phyloP scores from a whole-genome alignment of 2,797 vertebrate species.

The Myripristis murdjan region DNA sequence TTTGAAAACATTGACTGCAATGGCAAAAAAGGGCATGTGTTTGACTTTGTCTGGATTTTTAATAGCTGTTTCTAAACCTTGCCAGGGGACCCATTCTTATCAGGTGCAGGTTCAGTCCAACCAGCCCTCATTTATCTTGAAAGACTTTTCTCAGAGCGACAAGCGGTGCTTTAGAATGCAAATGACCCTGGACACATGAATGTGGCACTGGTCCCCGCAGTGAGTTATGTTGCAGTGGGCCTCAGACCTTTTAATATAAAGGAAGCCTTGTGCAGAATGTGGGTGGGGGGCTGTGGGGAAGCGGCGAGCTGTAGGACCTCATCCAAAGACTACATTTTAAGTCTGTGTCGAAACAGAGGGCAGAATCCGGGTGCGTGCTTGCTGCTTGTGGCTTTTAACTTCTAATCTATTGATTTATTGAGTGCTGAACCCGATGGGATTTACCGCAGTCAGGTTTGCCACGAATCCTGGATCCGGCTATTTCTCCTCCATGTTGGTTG shows the following conservation, averaged over 20 bases:
- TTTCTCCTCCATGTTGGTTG: slow-evolving; percentile 92
- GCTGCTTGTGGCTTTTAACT: slow-evolving; percentile 33
- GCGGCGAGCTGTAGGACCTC: background rate
- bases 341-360: background rate
- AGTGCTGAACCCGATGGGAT: slow-evolving; percentile 41
- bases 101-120: slow-evolving; percentile 78
- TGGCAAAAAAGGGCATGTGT: slow-evolving; percentile 63
- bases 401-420: slow-evolving; percentile 9
- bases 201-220: slow-evolving; percentile 81
- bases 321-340: slow-evolving; percentile 12
- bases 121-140: slow-evolving; percentile 83
- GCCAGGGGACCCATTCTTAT: slow-evolving; percentile 82
- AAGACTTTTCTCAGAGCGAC: slow-evolving; percentile 83
- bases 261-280: slow-evolving; percentile 72
- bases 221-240: slow-evolving; percentile 78
- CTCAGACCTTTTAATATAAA: slow-evolving; percentile 76
- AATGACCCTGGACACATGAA: slow-evolving; percentile 85
- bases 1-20: slow-evolving; percentile 54
- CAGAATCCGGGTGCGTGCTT: background rate
- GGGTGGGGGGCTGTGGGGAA: slow-evolving; percentile 40
- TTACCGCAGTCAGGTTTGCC: slow-evolving; percentile 96
- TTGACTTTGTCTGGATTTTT: slow-evolving; percentile 81
- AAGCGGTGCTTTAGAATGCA: slow-evolving; percentile 86
- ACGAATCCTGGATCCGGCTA: slow-evolving; percentile 90
- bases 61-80: slow-evolving; percentile 80